A percentile compares a stretch with the other conserved stretches of the same genome.
These are phyloP conservation scores for Pharmacophagus antenor DNA, from an alignment of 2,888 invertebrate genomes.

Conservation along the genomic window DNA sequence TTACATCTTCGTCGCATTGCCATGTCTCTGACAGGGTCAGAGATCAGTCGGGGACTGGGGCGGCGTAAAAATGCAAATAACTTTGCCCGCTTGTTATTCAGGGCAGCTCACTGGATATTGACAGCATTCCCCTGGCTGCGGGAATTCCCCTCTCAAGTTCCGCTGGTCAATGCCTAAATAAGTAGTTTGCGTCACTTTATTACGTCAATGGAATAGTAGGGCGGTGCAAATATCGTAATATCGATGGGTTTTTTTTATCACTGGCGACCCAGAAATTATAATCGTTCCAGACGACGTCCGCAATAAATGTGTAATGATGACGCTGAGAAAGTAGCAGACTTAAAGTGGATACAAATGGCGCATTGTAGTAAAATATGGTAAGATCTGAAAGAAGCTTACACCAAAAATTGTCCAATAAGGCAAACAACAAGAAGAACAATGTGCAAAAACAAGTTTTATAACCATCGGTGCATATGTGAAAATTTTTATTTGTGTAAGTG, in stretches of 20 bases:
- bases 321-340: too few species aligned
- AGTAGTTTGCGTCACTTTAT: conserved; percentile 24
- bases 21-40: conserved; percentile 3
- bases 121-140: conserved; percentile 29
- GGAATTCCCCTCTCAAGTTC: conserved; percentile 25
- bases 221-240: neutral
- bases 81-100: conserved; percentile 27
- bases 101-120: conserved; percentile 27
- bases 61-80: conserved; percentile 31
- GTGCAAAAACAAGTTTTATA: too few species aligned
- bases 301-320: too few species aligned
- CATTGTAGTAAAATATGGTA: too few species aligned
- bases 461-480: too few species aligned
- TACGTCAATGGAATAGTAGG: conserved; percentile 10
- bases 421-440: too few species aligned
- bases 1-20: conserved; percentile 1
- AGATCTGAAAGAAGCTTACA: too few species aligned
- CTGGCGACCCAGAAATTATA: too few species aligned
- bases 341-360: too few species aligned
- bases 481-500: too few species aligned
- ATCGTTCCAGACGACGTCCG: too few species aligned
- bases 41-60: neutral
- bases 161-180: conserved; percentile 29
- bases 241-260: neutral
- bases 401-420: too few species aligned